phyloP scores from a whole-genome alignment of 2,113 vertebrate genomes.

The Suncus etruscus region DNA sequence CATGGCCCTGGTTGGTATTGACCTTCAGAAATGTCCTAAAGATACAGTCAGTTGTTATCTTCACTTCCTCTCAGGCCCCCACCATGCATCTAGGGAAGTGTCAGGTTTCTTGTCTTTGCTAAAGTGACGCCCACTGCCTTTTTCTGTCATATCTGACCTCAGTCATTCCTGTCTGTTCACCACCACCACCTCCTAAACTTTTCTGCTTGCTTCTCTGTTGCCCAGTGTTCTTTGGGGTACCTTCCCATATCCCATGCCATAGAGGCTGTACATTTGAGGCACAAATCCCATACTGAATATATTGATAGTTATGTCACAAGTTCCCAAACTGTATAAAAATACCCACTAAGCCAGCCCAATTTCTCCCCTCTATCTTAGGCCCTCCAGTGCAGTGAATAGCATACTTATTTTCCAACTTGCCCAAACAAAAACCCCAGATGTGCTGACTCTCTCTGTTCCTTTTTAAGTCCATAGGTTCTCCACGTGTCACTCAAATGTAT shows the following conservation, averaged over 20 bases:
- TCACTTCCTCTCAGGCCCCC: not conserved
- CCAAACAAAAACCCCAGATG: not conserved
- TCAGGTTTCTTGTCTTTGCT: not conserved
- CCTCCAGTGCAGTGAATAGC: not conserved
- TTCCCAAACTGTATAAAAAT: not conserved
- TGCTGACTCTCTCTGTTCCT: not conserved
- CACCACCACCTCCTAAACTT: not conserved
- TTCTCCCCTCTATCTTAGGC: not conserved
- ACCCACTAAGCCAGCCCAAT: not conserved
- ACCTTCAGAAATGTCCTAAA: slow-evolving; percentile 9
- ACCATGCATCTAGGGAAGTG: not conserved
- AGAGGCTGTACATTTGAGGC: not conserved
- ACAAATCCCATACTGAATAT: not conserved
- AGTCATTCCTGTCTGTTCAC: not conserved
- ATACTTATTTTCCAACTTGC: not conserved
- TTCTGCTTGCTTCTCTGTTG: not conserved
- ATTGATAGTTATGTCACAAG: not conserved
- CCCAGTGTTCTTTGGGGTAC: not conserved
- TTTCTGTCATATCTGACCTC: not conserved
- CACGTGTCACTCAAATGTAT: not conserved
- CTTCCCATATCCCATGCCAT: too few species aligned
- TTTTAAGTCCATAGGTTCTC: not conserved
- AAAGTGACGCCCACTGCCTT: not conserved
- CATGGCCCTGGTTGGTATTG: not conserved
- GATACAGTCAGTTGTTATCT: not conserved